Base-by-base conservation (phyloP, 2,113 vertebrate species). In the Cygnus atratus region DNA sequence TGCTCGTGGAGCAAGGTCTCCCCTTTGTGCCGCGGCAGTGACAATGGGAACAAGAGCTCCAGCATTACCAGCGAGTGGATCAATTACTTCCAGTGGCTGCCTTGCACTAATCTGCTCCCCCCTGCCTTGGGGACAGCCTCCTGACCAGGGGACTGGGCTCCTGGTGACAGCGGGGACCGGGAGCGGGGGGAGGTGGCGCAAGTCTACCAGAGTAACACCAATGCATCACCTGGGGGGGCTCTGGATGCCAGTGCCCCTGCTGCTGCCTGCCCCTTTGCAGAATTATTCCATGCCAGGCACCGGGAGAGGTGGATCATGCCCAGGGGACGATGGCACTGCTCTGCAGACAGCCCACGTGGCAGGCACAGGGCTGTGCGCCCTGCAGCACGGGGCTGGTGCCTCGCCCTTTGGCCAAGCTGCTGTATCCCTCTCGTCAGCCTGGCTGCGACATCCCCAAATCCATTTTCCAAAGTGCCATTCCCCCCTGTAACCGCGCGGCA, bases 51-150 rank as follows among this genome's bases (percentile, higher is more conserved):
- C 96, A 96, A 96, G 96, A 87, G 96, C 74, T 96, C 87, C 88
- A 73, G 92, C 92, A 91, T 95, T 58, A 79, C 71, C 68, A 95
- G 86, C 65, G 33, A 92, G 90, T 81, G 90, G 94, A 96, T 92
- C 92, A 94, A 95, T 97, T 97, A 97, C 95, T 97, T 97, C 93
- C 95, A 97, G 96, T 95, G 95, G 86, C 92, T 96, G 95, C 95
- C 54, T 63, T 55, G 57, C 59, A 59, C 70, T 97, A 97, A 97
- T 97, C 95, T 44, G 19, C 84, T 92, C 86, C 83, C 88, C 84
- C 63, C 41, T n/a, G 89, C 82, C 54, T 62, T 1, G 31, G 75
- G 89, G 91, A 58, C 54, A 22, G 25, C 50, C 72, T 37, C 44
- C 65, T 4, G 10, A 66, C 55, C 44, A 31, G 54, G 70, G 73